Evolutionary conservation across 2,888 invertebrate species (phyloP), one percentile per base, ranked within the genome.

Genomic region (Nemoura dubitans): DNA sequence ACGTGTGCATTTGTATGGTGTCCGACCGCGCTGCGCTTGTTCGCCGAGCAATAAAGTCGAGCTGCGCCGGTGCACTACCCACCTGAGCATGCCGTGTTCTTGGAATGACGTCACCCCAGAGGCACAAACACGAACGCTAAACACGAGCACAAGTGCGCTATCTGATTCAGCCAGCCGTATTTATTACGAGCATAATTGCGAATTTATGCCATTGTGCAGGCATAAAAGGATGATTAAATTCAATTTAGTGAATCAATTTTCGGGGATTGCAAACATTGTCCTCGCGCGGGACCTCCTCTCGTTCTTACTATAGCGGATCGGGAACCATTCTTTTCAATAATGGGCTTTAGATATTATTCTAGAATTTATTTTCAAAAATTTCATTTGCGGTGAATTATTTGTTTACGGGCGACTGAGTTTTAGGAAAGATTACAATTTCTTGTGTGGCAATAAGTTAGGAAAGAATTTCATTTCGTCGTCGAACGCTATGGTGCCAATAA

Each of bases 291-390:
- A 59, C 14, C 14, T 3, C 59, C 59, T 59, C 21, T 10, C 10
- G 36, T 36, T n/a, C n/a, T n/a, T n/a, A n/a, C n/a, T n/a, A n/a
- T 36, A 36, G 10, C 36, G 36, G 10, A 59, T 59, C 59, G 59
- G 59, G 2, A 59, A 59, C 59, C 59, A 59, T 59, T 59, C 59
- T 59, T 59, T 59, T 59, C 59, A 59, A 59, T 59, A 59, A 59
- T 59, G 59, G 59, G 21, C 14, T 59, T 36, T 36, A 10, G 36
- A 36, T 36, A 36, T 36, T 36, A 36, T 36, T 3, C 36, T 36
- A 36, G 36, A 36, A 36, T 36, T 36, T 36, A 36, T 36, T 21
- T 59, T 59, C 59, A 59, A 59, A 59, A 59, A 59, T 59, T 59
- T 59, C 14, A 59, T 7, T 59, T 59, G 59, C 3, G 59, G 59